Percentiles rank a stretch among this genome's conserved stretches.
phyloP scores from a whole-genome alignment of 2,113 vertebrate genomes.

The Hippolais icterina region DNA sequence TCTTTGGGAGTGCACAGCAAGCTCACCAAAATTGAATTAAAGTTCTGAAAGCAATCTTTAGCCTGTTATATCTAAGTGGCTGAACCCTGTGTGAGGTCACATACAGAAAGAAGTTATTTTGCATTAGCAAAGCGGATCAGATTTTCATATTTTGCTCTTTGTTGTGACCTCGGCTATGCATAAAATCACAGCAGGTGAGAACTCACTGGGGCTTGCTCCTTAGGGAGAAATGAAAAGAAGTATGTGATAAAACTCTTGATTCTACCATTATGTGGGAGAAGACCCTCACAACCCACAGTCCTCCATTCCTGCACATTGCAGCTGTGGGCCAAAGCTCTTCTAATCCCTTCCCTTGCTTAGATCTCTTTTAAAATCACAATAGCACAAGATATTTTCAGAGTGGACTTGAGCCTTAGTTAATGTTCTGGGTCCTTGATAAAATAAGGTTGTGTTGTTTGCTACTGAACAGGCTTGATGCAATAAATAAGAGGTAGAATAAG shows the following conservation, averaged over 20 bases:
- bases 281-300: neutral
- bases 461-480: neutral
- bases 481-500: neutral
- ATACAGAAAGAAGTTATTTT: neutral
- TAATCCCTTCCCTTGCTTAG: neutral
- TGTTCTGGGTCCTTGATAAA: neutral
- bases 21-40: slow-evolving; percentile 49
- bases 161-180: neutral
- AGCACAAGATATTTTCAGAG: neutral
- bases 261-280: neutral
- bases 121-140: slow-evolving; percentile 24
- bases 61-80: neutral
- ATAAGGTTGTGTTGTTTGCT: neutral
- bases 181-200: slow-evolving; percentile 22
- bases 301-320: rapidly evolving
- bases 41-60: slow-evolving; percentile 22
- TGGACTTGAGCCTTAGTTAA: neutral
- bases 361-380: neutral
- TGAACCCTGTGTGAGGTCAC: slow-evolving; percentile 31
- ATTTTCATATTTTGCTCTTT: slow-evolving; percentile 53
- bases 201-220: neutral
- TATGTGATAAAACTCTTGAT: neutral
- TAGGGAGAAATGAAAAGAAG: neutral
- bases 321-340: neutral
- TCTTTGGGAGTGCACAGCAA: neutral